phyloP scores from a whole-genome alignment of 2,797 vertebrate genomes.

The Crax fasciolata region DNA sequence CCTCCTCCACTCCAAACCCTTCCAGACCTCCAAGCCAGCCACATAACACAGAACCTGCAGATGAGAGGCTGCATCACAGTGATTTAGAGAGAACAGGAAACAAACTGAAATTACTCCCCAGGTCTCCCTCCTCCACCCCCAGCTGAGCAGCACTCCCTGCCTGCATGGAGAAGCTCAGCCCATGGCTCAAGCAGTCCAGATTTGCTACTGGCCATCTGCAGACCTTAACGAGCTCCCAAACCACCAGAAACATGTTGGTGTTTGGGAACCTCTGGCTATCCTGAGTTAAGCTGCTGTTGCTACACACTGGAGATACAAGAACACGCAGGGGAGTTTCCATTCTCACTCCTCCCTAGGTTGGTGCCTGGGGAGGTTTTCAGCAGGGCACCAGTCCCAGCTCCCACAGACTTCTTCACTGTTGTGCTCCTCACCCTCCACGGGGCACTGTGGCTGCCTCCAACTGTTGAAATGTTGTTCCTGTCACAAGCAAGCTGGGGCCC shows the following conservation, averaged over 20 bases:
- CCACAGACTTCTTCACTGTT: not conserved
- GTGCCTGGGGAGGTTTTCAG: not conserved
- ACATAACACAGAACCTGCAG: not conserved
- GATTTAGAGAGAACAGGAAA: not conserved
- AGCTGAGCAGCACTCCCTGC: not conserved
- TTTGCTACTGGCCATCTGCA: not conserved
- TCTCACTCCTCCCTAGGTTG: not conserved
- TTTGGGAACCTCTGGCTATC: not conserved
- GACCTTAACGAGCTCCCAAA: not conserved
- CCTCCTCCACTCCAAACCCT: fast-evolving
- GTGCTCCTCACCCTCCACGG: not conserved
- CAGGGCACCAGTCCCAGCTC: not conserved
- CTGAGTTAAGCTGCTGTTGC: not conserved
- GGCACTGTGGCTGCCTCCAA: fast-evolving
- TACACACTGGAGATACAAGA: not conserved
- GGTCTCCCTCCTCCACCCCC: not conserved
- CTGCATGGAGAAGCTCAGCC: not conserved
- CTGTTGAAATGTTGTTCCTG: not conserved
- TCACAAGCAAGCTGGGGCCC: not conserved
- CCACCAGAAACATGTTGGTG: not conserved
- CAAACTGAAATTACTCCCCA: not conserved
- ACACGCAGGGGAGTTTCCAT: fast-evolving
- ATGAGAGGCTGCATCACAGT: not conserved
- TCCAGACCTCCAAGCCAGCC: not conserved
- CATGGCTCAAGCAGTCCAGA: not conserved